phyloP scores from a whole-genome alignment of 2,888 invertebrate genomes.

The Alentia gelatinosa region DNA sequence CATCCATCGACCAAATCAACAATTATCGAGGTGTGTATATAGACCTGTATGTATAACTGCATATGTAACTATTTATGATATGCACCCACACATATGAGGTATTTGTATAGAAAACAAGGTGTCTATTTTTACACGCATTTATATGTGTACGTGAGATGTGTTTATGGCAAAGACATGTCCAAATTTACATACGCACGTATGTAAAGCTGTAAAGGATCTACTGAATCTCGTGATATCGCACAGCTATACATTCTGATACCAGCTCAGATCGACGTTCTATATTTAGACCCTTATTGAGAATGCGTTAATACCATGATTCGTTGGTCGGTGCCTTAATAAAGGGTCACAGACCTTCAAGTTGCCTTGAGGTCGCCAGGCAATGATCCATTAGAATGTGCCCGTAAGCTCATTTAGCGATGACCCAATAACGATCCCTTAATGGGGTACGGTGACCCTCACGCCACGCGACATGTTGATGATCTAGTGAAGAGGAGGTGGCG shows the following conservation, averaged over 20 bases:
- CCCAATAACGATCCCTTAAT: neutral
- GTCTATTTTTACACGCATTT: neutral
- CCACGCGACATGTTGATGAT: neutral
- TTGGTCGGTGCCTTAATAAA: too few species aligned
- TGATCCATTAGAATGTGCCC: neutral
- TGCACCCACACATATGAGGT: neutral
- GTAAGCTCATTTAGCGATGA: neutral
- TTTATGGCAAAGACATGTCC: too few species aligned
- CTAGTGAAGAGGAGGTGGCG: neutral
- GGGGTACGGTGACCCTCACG: neutral
- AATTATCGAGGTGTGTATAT: too few species aligned
- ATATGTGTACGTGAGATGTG: neutral
- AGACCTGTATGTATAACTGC: neutral
- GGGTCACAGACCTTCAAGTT: neutral
- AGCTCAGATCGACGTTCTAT: too few species aligned
- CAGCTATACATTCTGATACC: too few species aligned
- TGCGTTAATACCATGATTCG: too few species aligned
- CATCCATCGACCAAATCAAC: too few species aligned
- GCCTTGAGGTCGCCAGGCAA: neutral
- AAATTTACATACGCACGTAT: too few species aligned
- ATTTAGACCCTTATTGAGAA: too few species aligned
- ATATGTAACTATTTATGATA: neutral
- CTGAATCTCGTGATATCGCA: too few species aligned
- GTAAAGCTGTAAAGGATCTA: too few species aligned
- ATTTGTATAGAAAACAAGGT: neutral